Conservation (phyloP, 35 echinoderm and acorn worm species). For the Holothuria glaberrima region DNA sequence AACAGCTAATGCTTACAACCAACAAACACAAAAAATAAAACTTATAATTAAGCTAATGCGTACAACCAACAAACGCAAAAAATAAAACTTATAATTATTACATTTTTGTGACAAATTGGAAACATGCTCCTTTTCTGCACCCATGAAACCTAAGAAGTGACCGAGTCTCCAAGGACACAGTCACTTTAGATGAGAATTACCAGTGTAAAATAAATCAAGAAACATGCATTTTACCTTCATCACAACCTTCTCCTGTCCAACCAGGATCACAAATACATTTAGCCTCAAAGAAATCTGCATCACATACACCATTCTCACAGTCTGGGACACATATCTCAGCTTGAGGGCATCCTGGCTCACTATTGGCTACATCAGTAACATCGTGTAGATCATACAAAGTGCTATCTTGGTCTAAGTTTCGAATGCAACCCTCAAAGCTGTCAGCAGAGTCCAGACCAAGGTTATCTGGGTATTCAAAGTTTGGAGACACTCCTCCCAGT, state of each 20-base stretch:
- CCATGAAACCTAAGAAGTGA: too few relatives aligned
- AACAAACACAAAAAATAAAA: too few relatives aligned
- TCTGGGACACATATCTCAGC: slow-evolving; percentile 70
- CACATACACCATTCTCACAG: slow-evolving; percentile 87
- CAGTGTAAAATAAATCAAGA: too few relatives aligned
- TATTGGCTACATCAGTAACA: slow-evolving; percentile 14
- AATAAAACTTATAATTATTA: too few relatives aligned
- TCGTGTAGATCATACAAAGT: slow-evolving; percentile 81
- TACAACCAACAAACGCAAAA: too few relatives aligned
- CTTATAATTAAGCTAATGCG: too few relatives aligned
- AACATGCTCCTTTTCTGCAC: too few relatives aligned
- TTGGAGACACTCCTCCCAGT: slow-evolving; percentile 73
- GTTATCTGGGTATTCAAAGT: slow-evolving; percentile 1
- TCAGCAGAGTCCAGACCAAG: background rate
- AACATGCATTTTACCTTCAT: slow-evolving; percentile 50
- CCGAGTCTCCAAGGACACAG: too few relatives aligned
- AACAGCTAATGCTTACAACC: too few relatives aligned
- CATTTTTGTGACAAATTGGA: too few relatives aligned
- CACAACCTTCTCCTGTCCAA: slow-evolving; percentile 67
- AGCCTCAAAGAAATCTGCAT: slow-evolving; percentile 56
- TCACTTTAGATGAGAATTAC: too few relatives aligned
- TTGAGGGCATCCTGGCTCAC: slow-evolving; percentile 72
- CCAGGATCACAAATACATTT: slow-evolving; percentile 90
- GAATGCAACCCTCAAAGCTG: slow-evolving; percentile 86
- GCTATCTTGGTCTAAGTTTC: slow-evolving; percentile 82